These are phyloP conservation scores for Luscinia luscinia DNA, from an alignment of 2,797 vertebrate species.

Conservation along the genomic window DNA sequence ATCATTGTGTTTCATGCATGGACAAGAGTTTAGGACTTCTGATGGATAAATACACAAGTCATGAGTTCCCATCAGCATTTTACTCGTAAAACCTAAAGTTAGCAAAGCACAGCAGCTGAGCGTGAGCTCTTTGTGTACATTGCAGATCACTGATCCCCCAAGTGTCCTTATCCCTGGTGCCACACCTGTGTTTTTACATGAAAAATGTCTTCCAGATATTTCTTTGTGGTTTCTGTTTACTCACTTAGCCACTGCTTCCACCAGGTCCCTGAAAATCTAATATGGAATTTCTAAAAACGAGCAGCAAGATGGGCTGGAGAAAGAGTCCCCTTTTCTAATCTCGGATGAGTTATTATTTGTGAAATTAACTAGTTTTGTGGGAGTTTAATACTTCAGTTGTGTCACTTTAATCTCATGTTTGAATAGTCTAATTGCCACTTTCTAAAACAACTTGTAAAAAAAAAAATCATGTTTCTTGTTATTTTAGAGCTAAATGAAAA, in stretches of 20 bases:
- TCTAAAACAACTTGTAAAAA: not conserved
- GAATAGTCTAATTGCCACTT: not conserved
- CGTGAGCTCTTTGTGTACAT: fast-evolving
- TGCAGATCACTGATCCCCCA: not conserved
- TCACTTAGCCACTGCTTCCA: not conserved
- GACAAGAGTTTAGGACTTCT: not conserved
- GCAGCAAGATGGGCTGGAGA: not conserved
- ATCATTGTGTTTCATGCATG: not conserved
- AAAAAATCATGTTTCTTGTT: not conserved
- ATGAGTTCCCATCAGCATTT: not conserved
- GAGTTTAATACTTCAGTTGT: not conserved
- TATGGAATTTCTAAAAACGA: not conserved
- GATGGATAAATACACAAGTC: not conserved
- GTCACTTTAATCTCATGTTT: not conserved
- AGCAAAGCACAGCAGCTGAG: not conserved
- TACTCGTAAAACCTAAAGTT: not conserved
- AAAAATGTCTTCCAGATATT: not conserved
- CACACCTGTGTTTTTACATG: not conserved
- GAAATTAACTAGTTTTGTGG: not conserved
- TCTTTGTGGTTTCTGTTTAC: not conserved
- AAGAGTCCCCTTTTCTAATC: not conserved
- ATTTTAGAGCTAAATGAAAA: not conserved
- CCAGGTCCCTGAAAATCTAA: not conserved
- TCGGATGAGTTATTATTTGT: not conserved
- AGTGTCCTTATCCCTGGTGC: not conserved